A percentile compares a stretch with the other conserved stretches of the same genome.
Evolutionary conservation across 2,797 vertebrate species (phyloP).

Genomic region (Buceros bicornis): DNA sequence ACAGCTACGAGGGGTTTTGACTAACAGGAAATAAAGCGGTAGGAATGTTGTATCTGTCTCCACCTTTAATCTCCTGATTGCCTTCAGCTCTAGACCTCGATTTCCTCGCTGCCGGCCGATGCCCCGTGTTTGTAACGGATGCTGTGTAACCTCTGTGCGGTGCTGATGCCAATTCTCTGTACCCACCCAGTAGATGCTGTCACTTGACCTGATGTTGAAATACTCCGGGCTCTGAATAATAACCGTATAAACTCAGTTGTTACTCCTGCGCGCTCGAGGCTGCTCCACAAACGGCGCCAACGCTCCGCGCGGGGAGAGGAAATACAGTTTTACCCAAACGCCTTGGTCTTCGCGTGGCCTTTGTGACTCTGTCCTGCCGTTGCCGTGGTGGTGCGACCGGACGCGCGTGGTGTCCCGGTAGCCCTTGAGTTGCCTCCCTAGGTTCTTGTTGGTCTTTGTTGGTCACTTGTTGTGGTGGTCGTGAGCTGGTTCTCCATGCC

Average conservation of each 20-base stretch:
- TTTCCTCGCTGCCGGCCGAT: constrained; percentile 79
- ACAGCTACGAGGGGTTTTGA: constrained; percentile 70
- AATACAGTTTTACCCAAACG: constrained; percentile 82
- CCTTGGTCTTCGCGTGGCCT: constrained; percentile 8
- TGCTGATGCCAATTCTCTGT: constrained; percentile 79
- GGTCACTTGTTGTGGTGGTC: background rate
- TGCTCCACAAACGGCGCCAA: constrained; percentile 65
- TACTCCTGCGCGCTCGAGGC: constrained; percentile 53
- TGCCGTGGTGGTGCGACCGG: background rate
- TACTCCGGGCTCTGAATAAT: constrained; percentile 65
- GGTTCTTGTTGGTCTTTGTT: background rate
- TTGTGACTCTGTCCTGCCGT: constrained; percentile 4
- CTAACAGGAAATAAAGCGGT: constrained; percentile 78
- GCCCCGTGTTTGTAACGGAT: constrained; percentile 76
- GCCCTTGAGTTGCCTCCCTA: background rate
- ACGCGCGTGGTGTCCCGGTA: background rate
- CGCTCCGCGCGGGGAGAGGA: constrained; percentile 61
- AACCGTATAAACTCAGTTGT: constrained; percentile 40
- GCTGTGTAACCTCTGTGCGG: constrained; percentile 76
- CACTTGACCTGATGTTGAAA: constrained; percentile 73
- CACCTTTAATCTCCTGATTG: constrained; percentile 79
- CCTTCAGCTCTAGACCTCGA: constrained; percentile 82
- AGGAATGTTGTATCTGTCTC: constrained; percentile 79
- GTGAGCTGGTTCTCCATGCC: background rate
- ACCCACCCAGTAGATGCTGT: constrained; percentile 75